These are phyloP conservation scores for Danio aesculapii DNA, from an alignment of 2,797 vertebrate genomes.

Conservation along the genomic window DNA sequence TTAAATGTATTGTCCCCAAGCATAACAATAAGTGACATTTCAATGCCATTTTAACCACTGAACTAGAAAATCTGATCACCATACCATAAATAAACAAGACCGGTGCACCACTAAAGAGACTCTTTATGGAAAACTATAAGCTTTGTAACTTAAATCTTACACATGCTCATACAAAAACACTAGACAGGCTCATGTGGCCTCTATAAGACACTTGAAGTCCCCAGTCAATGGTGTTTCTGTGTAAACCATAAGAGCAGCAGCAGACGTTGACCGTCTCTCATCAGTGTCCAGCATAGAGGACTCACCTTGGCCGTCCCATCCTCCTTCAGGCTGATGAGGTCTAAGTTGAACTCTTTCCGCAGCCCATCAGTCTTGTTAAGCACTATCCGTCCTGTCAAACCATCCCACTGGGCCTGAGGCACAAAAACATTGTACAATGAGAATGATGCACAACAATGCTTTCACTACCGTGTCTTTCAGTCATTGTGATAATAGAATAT, in stretches of 20 bases:
- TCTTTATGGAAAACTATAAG: too few species aligned
- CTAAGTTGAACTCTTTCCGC: constrained; percentile 95
- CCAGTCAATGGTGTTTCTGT: not conserved
- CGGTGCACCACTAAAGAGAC: too few species aligned
- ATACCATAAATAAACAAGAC: too few species aligned
- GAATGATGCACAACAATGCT: constrained; percentile 19
- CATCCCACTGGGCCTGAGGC: constrained; percentile 91
- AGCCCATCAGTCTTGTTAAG: constrained; percentile 97
- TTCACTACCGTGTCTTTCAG: constrained; percentile 29
- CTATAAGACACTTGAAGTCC: not conserved
- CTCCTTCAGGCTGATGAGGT: constrained; percentile 98
- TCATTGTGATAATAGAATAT: constrained; percentile 31
- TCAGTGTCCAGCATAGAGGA: constrained; percentile 10
- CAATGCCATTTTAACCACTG: too few species aligned
- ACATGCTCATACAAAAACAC: not conserved
- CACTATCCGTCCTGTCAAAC: constrained; percentile 94
- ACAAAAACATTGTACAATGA: constrained; percentile 8
- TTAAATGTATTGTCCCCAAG: too few species aligned
- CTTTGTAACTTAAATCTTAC: not conserved
- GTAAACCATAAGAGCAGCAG: not conserved
- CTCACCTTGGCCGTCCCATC: constrained; percentile 94
- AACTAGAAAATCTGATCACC: too few species aligned
- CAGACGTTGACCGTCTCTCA: not conserved
- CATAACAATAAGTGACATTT: too few species aligned
- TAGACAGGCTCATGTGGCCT: too few species aligned